Conservation (phyloP, 1,140 invertebrate genomes). For the Panulirus ornatus region DNA sequence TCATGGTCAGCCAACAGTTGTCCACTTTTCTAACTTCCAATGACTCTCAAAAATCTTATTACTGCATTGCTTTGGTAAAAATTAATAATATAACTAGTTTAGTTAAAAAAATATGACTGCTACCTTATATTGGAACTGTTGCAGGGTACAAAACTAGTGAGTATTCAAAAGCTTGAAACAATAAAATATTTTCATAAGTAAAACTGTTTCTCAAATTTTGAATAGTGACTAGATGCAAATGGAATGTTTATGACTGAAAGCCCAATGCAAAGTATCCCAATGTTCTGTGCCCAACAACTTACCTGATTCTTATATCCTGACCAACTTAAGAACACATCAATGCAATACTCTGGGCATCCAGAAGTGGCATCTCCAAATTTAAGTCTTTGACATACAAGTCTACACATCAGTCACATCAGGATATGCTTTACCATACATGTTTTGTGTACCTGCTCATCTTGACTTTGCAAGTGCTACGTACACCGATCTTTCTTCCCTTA, state of each 20-base stretch:
- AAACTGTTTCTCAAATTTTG: conserved; percentile 2
- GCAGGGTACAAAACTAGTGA: conserved; percentile 15
- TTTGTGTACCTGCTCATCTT: conserved; percentile 23
- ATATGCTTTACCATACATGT: conserved; percentile 51
- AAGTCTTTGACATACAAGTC: conserved; percentile 50
- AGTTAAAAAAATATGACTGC: not conserved
- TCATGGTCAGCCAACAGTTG: not conserved
- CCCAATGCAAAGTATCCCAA: not conserved
- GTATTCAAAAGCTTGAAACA: conserved; percentile 2
- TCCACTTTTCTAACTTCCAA: conserved; percentile 8
- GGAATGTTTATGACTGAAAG: conserved; percentile 41
- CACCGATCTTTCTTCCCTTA: conserved; percentile 34
- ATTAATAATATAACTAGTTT: conserved; percentile 4
- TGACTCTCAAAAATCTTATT: not conserved
- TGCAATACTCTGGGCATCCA: conserved; percentile 48
- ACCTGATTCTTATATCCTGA: not conserved
- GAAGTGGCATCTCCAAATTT: conserved; percentile 61
- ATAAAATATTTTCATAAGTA: not conserved
- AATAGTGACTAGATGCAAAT: conserved; percentile 53
- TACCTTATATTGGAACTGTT: not conserved
- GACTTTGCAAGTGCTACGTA: conserved; percentile 23
- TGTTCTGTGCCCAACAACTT: conserved; percentile 35
- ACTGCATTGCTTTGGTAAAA: conserved; percentile 22
- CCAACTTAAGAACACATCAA: conserved; percentile 29
- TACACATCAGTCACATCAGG: conserved; percentile 56